Conservation (phyloP, 1,140 invertebrate species). For the Bombyx mori region DNA sequence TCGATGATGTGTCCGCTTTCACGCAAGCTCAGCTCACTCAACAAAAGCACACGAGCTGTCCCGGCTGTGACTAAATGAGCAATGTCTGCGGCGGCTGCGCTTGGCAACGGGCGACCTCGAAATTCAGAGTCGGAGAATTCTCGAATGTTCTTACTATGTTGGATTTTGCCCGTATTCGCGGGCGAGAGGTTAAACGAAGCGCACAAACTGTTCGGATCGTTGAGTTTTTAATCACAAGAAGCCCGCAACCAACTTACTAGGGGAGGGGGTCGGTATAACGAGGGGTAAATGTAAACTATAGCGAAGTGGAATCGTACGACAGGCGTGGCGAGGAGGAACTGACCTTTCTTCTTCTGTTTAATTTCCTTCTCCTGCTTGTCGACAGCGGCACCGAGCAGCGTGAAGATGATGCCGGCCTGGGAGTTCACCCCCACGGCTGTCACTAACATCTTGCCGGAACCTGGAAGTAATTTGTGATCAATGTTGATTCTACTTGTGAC, state of each 20-base stretch:
- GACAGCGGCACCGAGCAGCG: slow-evolving; percentile 94
- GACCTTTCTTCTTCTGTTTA: slow-evolving; percentile 95
- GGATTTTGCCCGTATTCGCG: no score
- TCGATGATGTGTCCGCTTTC: no score
- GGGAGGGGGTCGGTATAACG: slow-evolving; percentile 2
- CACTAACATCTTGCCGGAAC: slow-evolving; percentile 99
- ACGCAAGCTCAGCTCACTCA: no score
- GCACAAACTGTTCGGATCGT: no score
- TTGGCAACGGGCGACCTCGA: no score
- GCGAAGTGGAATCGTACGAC: background rate
- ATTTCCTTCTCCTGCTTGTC: slow-evolving; percentile 93
- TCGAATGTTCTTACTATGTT: no score
- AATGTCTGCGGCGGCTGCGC: no score
- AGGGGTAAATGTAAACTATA: slow-evolving; percentile 6
- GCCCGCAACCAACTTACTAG: background rate
- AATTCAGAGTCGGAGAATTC: no score
- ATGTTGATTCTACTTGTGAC: background rate
- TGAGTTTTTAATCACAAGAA: background rate
- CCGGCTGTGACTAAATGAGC: no score
- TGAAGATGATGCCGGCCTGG: slow-evolving; percentile 99
- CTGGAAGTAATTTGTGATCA: slow-evolving; percentile 51
- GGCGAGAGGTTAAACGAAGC: no score
- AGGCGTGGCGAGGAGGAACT: slow-evolving; percentile 19
- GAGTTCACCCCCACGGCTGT: slow-evolving; percentile 99
- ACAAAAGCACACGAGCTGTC: no score